Base-by-base conservation (phyloP, 2,888 invertebrate species). In the Tyria jacobaeae region DNA sequence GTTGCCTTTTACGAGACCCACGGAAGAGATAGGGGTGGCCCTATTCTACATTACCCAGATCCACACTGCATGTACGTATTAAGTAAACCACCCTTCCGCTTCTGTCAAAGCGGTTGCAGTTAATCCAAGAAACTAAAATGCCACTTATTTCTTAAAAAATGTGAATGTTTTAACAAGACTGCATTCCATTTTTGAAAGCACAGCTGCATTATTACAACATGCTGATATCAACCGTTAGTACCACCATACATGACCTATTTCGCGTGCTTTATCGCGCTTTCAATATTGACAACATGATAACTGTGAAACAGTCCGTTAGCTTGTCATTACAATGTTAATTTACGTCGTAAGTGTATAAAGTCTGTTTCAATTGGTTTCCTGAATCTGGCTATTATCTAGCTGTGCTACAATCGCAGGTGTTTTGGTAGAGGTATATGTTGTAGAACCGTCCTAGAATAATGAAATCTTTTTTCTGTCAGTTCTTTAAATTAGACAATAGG, bases 271-370 rank as follows among this genome's bases (percentile, higher is more conserved):
- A 73, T 71, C 67, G 57, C 58, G 41, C 37, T 47, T 57, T 52
- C 57, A 70, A 70, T 61, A 68, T 48, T 71, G 50, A 57, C 61
- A 63, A 53, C 54, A 25, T 37, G 48, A 49, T 68, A 70, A 64
- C 63, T 50, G 70, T 68, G 53, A 50, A 54, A 10, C 25, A 52
- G 39, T 63, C 73, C 56, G 75, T 64, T 75, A 64, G 17, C 44
- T 49, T 49, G 37, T 50, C 25, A 59, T 70, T 75, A 55, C 55
- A 51, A 60, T 65, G 72, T 56, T 60, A 69, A 75, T 71, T 25
- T 50, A 21, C 41, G 10, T 27, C 48, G 51, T 47, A 64, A 64
- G 61, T 65, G 67, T 49, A 64, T 62, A 34, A 60, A 55, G 55
- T 62, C 54, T 47, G 48, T 48, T 64, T 54, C 4, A 60, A 57